phyloP scores from a whole-genome alignment of 2,888 invertebrate species.

The Lypha dubia region DNA sequence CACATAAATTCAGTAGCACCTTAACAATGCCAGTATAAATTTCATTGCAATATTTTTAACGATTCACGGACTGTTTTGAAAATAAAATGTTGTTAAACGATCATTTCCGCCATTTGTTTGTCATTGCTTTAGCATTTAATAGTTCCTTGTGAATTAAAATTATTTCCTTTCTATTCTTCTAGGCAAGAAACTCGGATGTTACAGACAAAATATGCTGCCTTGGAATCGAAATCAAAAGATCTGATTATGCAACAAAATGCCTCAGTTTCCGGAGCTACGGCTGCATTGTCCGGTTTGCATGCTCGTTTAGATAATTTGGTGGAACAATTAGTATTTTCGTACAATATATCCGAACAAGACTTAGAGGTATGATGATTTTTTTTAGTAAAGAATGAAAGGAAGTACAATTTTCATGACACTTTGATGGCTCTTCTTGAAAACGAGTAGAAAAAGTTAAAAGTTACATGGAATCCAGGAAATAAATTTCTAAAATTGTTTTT shows the following conservation, averaged over 20 bases:
- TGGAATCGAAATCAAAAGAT: constrained; percentile 87
- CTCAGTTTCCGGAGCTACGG: constrained; percentile 88
- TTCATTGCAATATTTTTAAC: no score
- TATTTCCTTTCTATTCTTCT: neutral
- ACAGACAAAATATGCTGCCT: constrained; percentile 86
- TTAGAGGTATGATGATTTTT: constrained; percentile 85
- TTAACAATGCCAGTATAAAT: no score
- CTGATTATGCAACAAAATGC: constrained; percentile 88
- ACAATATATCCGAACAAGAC: constrained; percentile 90
- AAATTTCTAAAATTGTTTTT: no score
- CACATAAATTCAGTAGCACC: no score
- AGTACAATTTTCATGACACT: neutral
- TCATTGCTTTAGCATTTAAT: no score
- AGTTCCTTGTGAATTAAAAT: no score
- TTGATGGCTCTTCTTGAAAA: no score
- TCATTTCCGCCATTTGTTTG: no score
- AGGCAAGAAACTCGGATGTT: constrained; percentile 88
- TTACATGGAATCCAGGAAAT: no score
- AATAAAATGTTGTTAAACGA: no score
- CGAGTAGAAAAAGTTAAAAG: no score
- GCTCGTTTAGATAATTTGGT: constrained; percentile 88
- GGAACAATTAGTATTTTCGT: constrained; percentile 89
- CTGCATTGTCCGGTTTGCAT: constrained; percentile 88
- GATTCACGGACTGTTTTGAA: no score
- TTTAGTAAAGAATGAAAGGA: neutral